A percentile compares a stretch with the other conserved stretches of the same genome.
Evolutionary conservation across 1,140 invertebrate species (phyloP).

Genomic region (Cheumatopsyche charites): DNA sequence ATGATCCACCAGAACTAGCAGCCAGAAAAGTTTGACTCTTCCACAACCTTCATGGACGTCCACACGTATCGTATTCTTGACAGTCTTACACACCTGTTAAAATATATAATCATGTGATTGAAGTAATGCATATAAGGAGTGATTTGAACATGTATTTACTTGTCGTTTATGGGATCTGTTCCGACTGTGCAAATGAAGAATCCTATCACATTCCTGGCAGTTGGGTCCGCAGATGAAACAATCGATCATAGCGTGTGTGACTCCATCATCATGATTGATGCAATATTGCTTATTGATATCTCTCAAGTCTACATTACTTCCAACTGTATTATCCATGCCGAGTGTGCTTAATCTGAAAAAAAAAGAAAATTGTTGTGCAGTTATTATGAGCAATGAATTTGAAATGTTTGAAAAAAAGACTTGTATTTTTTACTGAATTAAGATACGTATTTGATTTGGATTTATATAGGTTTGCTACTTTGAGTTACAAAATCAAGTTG

Average conservation of each 20-base stretch:
- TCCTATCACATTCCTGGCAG: conserved; percentile 94
- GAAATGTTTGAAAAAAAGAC: no score
- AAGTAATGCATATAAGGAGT: not conserved
- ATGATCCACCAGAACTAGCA: conserved; percentile 89
- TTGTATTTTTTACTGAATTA: not conserved
- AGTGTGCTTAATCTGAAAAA: conserved; percentile 31
- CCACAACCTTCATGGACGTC: conserved; percentile 97
- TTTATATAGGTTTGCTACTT: no score
- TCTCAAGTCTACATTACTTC: not conserved
- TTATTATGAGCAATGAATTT: no score
- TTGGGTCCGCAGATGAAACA: conserved; percentile 91
- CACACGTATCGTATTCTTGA: conserved; percentile 91
- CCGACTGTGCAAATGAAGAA: conserved; percentile 88
- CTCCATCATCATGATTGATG: conserved; percentile 95
- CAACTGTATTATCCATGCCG: conserved; percentile 22
- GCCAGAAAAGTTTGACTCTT: conserved; percentile 93
- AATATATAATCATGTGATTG: no score
- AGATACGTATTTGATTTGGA: no score
- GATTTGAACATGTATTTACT: no score
- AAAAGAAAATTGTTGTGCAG: no score
- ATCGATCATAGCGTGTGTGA: conserved; percentile 91
- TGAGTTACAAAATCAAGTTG: no score
- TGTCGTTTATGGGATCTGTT: conserved; percentile 88
- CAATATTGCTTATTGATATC: conserved; percentile 68
- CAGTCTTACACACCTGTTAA: conserved; percentile 85